phyloP scores from a whole-genome alignment of 2,113 vertebrate genomes.

The Caranx melampygus region DNA sequence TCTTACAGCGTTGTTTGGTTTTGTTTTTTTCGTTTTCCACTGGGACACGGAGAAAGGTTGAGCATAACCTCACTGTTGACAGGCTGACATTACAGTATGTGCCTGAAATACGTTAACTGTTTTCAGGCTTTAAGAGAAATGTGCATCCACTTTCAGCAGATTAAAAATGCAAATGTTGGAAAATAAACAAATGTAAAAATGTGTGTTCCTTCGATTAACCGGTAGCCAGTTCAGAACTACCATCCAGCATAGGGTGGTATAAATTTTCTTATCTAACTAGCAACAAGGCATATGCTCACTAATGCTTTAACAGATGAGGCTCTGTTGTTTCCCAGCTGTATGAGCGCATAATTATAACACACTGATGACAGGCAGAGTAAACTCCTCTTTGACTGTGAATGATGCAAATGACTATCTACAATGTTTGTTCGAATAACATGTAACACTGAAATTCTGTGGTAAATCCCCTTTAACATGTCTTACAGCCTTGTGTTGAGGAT shows the following conservation, averaged over 20 bases:
- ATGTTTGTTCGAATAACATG: slow-evolving; percentile 19
- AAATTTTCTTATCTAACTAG: neutral
- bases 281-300: neutral
- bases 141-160: no score
- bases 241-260: neutral
- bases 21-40: neutral
- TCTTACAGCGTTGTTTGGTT: no score
- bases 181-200: no score
- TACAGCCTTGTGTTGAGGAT: slow-evolving; percentile 43
- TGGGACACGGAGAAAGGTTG: neutral
- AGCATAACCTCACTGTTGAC: no score
- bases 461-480: slow-evolving; percentile 32
- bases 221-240: neutral
- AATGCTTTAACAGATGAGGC: neutral
- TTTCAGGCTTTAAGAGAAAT: no score
- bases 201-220: neutral
- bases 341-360: neutral
- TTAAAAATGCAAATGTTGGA: no score
- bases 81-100: no score
- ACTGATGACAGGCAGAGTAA: neutral
- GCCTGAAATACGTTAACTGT: no score
- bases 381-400: slow-evolving; percentile 1
- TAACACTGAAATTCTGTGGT: slow-evolving; percentile 5
- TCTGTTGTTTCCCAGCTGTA: no score
- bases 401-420: slow-evolving; percentile 20